A percentile compares a stretch with the other conserved stretches of the same genome.
Evolutionary conservation across 2,113 vertebrate species (phyloP).

Genomic region (Sorex fumeus): DNA sequence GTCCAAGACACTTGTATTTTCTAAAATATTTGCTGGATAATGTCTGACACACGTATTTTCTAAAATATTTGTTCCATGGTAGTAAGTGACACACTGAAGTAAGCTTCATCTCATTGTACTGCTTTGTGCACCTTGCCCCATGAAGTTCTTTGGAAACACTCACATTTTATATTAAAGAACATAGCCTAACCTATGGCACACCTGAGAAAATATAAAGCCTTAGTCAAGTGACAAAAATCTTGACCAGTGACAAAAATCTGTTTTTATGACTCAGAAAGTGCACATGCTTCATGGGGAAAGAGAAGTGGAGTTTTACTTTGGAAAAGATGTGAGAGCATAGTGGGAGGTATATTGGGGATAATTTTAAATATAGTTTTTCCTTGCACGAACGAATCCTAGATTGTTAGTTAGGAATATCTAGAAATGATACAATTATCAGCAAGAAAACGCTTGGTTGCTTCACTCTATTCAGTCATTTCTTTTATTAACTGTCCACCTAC

Average conservation of each 20-base stretch:
- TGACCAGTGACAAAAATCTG: slow-evolving; percentile 33
- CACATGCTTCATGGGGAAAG: not conserved
- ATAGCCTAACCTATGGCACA: slow-evolving; percentile 43
- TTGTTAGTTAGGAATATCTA: slow-evolving; percentile 56
- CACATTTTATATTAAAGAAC: slow-evolving; percentile 31
- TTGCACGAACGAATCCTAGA: slow-evolving; percentile 59
- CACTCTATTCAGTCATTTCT: slow-evolving; percentile 59
- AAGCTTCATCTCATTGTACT: not conserved
- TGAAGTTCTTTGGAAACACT: slow-evolving; percentile 40
- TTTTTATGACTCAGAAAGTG: slow-evolving; percentile 52
- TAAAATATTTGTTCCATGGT: slow-evolving; percentile 8
- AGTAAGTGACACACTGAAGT: not conserved
- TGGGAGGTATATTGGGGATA: slow-evolving; percentile 60
- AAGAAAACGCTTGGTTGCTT: slow-evolving; percentile 65
- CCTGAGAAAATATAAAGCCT: slow-evolving; percentile 42
- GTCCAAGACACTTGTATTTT: not conserved
- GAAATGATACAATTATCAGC: slow-evolving; percentile 65
- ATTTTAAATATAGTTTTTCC: slow-evolving; percentile 71
- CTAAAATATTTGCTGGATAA: slow-evolving; percentile 13
- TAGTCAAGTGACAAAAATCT: slow-evolving; percentile 30
- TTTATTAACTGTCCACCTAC: slow-evolving; percentile 73
- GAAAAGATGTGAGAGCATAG: not conserved
- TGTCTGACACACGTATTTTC: slow-evolving; percentile 15
- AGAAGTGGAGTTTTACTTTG: slow-evolving; percentile 12
- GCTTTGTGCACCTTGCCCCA: slow-evolving; percentile 23